phyloP scores from a whole-genome alignment of 2,113 vertebrate species.

The Microcebus murinus region DNA sequence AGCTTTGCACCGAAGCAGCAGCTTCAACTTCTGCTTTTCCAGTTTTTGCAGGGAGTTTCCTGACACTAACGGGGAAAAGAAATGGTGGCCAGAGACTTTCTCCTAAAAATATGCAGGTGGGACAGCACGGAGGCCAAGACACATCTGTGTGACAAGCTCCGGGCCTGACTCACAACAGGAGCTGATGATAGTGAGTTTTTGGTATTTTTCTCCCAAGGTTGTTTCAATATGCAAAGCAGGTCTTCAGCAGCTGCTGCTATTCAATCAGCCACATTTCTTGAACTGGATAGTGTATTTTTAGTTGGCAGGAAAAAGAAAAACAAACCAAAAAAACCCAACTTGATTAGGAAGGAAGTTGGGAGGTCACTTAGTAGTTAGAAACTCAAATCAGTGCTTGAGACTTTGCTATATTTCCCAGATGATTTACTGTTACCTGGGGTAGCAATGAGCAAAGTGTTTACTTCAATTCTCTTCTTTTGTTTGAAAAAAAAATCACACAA shows the following conservation, averaged over 20 bases:
- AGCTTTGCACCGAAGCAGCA: not conserved
- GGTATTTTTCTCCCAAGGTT: not conserved
- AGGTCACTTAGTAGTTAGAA: slow-evolving; percentile 30
- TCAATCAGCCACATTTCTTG: slow-evolving; percentile 22
- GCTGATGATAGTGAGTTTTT: not conserved
- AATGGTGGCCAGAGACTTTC: not conserved
- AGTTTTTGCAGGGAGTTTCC: not conserved
- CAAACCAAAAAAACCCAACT: not conserved
- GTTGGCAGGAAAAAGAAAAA: slow-evolving; percentile 13
- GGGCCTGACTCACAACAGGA: not conserved
- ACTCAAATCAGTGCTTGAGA: not conserved
- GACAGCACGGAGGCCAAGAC: not conserved
- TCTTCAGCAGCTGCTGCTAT: not conserved
- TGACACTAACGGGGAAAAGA: not conserved
- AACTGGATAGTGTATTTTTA: slow-evolving; percentile 48
- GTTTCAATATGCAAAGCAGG: slow-evolving; percentile 40
- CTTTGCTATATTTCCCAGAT: not conserved
- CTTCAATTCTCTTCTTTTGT: not conserved
- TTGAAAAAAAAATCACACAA: not conserved
- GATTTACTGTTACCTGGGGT: not conserved
- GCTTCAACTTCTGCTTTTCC: not conserved
- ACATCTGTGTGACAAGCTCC: not conserved
- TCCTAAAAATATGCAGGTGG: not conserved
- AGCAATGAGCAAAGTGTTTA: not conserved
- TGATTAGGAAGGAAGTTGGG: slow-evolving; percentile 40